Percentiles rank a stretch among this genome's conserved stretches.
These are phyloP conservation scores for Ormyrus rosae DNA, from an alignment of 2,888 invertebrate species.

Conservation along the genomic window DNA sequence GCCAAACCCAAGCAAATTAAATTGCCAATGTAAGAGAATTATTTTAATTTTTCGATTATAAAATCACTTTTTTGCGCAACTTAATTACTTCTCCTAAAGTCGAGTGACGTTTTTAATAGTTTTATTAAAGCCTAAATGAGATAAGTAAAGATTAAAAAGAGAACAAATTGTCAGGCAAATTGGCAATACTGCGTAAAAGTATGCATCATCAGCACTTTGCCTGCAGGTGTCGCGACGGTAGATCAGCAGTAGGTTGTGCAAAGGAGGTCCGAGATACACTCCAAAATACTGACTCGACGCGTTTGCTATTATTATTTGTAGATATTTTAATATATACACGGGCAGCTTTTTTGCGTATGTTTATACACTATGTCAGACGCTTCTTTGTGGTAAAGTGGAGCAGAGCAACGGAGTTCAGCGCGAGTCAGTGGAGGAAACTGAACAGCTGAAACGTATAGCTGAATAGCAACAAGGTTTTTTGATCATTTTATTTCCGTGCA, in stretches of 20 bases:
- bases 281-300: slow-evolving; percentile 36
- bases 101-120: too few species aligned
- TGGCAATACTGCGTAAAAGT: slow-evolving; percentile 1
- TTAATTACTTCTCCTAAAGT: too few species aligned
- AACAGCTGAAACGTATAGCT: slow-evolving; percentile 38
- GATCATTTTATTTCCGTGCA: not conserved
- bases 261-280: slow-evolving; percentile 24
- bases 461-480: slow-evolving; percentile 34
- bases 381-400: slow-evolving; percentile 34
- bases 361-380: slow-evolving; percentile 41
- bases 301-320: slow-evolving; percentile 50
- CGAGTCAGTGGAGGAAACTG: not conserved
- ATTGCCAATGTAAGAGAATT: not conserved
- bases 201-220: slow-evolving; percentile 2
- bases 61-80: too few species aligned
- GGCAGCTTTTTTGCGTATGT: slow-evolving; percentile 38
- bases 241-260: slow-evolving; percentile 6
- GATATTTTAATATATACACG: slow-evolving; percentile 38
- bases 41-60: too few species aligned
- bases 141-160: too few species aligned
- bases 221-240: slow-evolving; percentile 32
- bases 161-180: not conserved
- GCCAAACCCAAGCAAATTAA: slow-evolving; percentile 17
- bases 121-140: too few species aligned
- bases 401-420: slow-evolving; percentile 9